These are phyloP conservation scores for Plebejus anna DNA, from an alignment of 2,888 invertebrate species.

Conservation along the genomic window DNA sequence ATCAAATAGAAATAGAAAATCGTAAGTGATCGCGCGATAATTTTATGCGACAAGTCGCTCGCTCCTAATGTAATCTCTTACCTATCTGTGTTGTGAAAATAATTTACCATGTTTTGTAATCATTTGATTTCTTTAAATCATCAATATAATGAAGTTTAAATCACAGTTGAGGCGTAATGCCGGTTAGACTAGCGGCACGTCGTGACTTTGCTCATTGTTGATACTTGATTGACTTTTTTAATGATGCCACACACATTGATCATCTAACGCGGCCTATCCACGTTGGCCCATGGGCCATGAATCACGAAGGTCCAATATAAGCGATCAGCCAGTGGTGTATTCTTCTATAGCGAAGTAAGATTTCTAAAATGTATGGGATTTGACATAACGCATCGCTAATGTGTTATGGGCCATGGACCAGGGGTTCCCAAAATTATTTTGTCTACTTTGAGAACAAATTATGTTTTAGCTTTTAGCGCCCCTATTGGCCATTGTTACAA, in stretches of 20 bases:
- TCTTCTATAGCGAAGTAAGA: too few relatives aligned
- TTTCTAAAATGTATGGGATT: too few relatives aligned
- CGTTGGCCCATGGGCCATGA: not conserved
- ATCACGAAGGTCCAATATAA: too few relatives aligned
- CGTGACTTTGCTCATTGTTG: not conserved
- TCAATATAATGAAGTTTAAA: conserved; percentile 7
- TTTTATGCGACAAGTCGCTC: conserved; percentile 9
- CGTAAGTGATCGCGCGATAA: not conserved
- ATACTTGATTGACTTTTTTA: not conserved
- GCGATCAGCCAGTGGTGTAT: too few relatives aligned
- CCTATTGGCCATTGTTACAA: too few relatives aligned
- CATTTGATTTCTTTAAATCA: not conserved
- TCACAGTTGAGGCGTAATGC: not conserved
- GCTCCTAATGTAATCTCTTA: not conserved
- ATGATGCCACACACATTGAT: not conserved
- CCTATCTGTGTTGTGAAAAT: not conserved
- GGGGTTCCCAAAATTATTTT: too few relatives aligned
- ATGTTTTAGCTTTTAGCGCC: too few relatives aligned
- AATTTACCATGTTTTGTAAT: conserved; percentile 9
- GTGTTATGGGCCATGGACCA: too few relatives aligned
- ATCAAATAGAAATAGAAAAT: not conserved
- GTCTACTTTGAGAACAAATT: too few relatives aligned
- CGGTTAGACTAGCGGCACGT: not conserved
- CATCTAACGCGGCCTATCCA: not conserved
- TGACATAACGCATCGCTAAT: too few relatives aligned